phyloP scores from a whole-genome alignment of 1,140 invertebrate genomes.

The Sitobion miscanthi region DNA sequence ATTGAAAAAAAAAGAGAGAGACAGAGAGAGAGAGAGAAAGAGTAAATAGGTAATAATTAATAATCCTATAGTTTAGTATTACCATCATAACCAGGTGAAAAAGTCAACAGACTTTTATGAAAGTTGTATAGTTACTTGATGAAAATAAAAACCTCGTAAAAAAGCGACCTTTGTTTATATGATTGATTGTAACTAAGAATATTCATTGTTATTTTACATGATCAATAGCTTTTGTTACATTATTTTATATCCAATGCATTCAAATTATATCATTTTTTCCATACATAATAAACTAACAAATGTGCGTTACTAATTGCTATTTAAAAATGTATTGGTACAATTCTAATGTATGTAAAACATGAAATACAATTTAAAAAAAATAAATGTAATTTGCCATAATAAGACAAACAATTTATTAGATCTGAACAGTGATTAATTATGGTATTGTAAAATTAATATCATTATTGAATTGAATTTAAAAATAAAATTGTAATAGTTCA shows the following conservation, averaged over 20 bases:
- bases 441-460: neutral
- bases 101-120: conserved; percentile 37
- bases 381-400: neutral
- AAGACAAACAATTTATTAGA: neutral
- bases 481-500: too few species aligned
- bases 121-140: neutral
- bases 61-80: neutral
- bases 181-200: conserved; percentile 46
- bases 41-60: conserved; percentile 1
- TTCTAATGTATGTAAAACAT: neutral
- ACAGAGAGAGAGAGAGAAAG: neutral
- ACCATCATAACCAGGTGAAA: conserved; percentile 22
- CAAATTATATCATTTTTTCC: neutral
- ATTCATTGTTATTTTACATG: conserved; percentile 20
- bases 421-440: neutral
- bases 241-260: neutral
- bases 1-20: neutral
- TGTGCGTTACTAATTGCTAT: neutral
- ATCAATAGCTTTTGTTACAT: conserved; percentile 40
- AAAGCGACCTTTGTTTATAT: conserved; percentile 36
- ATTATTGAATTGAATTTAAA: too few species aligned
- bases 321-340: neutral
- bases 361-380: neutral
- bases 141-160: conserved; percentile 2
- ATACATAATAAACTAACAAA: neutral